Base-by-base conservation (phyloP, 2,888 invertebrate species). In the Clitarchus hookeri region DNA sequence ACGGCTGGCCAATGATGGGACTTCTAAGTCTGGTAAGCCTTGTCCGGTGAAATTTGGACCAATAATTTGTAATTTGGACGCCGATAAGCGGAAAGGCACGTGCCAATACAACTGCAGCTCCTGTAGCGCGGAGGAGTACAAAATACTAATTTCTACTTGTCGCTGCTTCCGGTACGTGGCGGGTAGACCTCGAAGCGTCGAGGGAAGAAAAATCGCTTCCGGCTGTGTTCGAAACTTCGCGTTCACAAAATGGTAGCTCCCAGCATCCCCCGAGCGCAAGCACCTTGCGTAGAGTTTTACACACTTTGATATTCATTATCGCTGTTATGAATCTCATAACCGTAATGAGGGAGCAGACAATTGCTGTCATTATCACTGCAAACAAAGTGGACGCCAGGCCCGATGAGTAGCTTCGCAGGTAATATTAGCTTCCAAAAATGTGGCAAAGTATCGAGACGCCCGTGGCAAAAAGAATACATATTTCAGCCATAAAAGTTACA, bases 351-450 rank as follows among this genome's bases (percentile, higher is more conserved):
- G 65, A 19, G 65, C 8, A n/a, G 65, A 65, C 65, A n/a, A 65
- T 65, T 65, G n/a, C 65, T 65, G 65, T 65, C 65, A 65, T 65
- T n/a, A 65, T 65, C 65, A 65, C 65, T 65, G 6, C 65, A 65
- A 65, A 65, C 65, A 65, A 65, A 65, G 65, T 65, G 65, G 65
- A 65, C 65, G 65, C 65, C 65, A 65, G 65, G 65, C 8, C n/a
- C 16, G 65, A 65, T 65, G 65, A 65, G 65, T 0, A n/a, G 65
- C 65, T 65, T n/a, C 19, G n/a, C 19, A 65, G 65, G 65, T 65
- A 65, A 65, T 65, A 65, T 65, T 65, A 65, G 65, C 65, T 65
- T 65, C 65, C 65, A 65, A 65, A 65, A 65, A 65, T 65, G 65
- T n/a, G 65, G 65, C 65, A n/a, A 65, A n/a, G 23, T 65, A 11